A percentile compares a stretch with the other conserved stretches of the same genome.
Evolutionary conservation across 1,140 invertebrate species (phyloP).

Genomic region (Musca vetustissima): DNA sequence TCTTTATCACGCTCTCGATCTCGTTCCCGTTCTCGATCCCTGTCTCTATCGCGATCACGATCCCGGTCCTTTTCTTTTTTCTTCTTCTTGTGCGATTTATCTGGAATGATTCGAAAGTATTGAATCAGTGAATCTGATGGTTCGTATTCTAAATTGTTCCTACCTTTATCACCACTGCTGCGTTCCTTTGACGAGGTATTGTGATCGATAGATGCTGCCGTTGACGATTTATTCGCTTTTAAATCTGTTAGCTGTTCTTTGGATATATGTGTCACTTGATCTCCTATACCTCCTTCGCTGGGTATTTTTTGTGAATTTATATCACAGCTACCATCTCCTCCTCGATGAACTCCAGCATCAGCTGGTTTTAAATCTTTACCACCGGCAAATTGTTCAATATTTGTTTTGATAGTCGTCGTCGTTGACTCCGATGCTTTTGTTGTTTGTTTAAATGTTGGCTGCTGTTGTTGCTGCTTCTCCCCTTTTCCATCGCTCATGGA

Average conservation of each 20-base stretch:
- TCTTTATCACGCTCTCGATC: background rate
- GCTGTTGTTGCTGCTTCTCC: background rate
- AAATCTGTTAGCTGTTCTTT: background rate
- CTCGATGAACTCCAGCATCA: too few relatives aligned
- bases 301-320: background rate
- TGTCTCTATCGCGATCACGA: conserved; percentile 38
- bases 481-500: too few relatives aligned
- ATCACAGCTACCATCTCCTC: too few relatives aligned
- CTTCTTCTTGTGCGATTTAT: conserved; percentile 30
- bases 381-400: conserved; percentile 15
- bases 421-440: background rate
- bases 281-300: background rate
- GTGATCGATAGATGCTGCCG: background rate
- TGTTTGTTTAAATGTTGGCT: background rate
- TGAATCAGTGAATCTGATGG: background rate
- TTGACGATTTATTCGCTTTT: background rate
- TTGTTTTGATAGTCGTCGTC: conserved; percentile 13
- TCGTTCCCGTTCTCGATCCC: conserved; percentile 30
- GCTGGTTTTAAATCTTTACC: background rate
- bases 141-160: background rate
- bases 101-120: conserved; percentile 9
- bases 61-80: conserved; percentile 34
- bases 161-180: conserved; percentile 23
- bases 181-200: background rate
- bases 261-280: background rate